A percentile compares a stretch with the other conserved stretches of the same genome.
These are phyloP conservation scores for Antitype chi DNA, from an alignment of 2,888 invertebrate species.

Conservation along the genomic window DNA sequence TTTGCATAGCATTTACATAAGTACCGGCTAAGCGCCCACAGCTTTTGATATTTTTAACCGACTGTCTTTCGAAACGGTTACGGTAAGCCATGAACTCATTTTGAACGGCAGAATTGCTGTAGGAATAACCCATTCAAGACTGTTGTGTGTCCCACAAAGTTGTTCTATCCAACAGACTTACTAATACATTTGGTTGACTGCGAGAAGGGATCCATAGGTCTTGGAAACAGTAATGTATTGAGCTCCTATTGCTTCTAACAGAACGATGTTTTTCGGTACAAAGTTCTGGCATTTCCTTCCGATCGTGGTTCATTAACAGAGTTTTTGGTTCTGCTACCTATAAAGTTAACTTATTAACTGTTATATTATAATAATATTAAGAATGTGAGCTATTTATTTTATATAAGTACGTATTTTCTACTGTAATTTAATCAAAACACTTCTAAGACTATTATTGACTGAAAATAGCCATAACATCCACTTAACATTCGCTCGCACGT, in stretches of 20 bases:
- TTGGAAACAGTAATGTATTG: not conserved
- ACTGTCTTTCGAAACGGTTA: constrained; percentile 63
- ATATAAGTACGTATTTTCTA: too few relatives aligned
- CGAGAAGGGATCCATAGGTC: not conserved
- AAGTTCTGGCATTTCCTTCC: not conserved
- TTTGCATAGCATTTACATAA: constrained; percentile 79
- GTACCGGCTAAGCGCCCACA: constrained; percentile 69
- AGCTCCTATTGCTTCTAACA: not conserved
- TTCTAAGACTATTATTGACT: constrained; percentile 11
- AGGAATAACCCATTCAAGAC: not conserved
- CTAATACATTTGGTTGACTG: not conserved
- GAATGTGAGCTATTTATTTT: too few relatives aligned
- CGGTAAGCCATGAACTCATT: constrained; percentile 47
- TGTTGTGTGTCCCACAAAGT: not conserved
- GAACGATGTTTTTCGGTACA: not conserved
- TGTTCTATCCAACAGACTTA: too few relatives aligned
- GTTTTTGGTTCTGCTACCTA: not conserved
- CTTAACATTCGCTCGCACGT: constrained; percentile 53
- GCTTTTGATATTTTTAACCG: constrained; percentile 66
- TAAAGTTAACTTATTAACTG: too few relatives aligned
- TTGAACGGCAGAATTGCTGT: constrained; percentile 4
- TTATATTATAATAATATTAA: too few relatives aligned
- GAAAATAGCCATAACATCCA: constrained; percentile 50
- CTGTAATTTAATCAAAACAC: constrained; percentile 2
- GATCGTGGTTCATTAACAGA: not conserved